phyloP scores from a whole-genome alignment of 2,797 vertebrate genomes.

The Thamnophis elegans region DNA sequence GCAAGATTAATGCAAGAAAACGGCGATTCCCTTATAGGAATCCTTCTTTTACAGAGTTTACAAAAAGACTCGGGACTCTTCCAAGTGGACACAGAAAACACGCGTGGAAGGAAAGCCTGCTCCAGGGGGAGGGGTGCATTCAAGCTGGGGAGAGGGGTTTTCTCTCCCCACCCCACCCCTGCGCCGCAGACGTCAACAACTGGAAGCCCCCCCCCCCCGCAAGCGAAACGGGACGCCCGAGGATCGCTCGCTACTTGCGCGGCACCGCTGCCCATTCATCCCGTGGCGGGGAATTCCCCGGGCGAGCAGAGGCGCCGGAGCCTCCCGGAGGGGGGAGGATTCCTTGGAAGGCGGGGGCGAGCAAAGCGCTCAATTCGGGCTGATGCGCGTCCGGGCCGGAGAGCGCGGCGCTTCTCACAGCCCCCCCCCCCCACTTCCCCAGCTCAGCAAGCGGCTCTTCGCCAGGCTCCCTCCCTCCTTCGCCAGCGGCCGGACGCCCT shows the following conservation, averaged over 20 bases:
- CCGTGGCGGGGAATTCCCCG: not conserved
- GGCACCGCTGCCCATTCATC: not conserved
- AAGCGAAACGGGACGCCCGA: not conserved
- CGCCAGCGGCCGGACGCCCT: not conserved
- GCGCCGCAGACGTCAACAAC: not conserved
- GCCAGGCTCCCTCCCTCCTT: rapidly evolving
- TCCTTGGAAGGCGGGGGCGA: not conserved
- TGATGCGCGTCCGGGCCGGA: not conserved
- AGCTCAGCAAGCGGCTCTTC: not conserved
- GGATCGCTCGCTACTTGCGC: not conserved
- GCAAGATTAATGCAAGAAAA: not conserved
- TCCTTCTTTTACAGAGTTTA: not conserved
- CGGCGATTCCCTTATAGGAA: not conserved
- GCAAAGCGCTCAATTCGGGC: not conserved
- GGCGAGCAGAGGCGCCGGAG: not conserved
- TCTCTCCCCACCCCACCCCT: not conserved
- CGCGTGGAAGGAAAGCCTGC: not conserved
- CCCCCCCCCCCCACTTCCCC: not conserved
- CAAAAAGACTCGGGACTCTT: not conserved
- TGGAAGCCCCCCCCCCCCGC: not conserved
- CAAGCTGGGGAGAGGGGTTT: not conserved
- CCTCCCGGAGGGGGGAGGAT: too few species aligned
- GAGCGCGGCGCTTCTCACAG: not conserved
- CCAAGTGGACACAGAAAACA: not conserved
- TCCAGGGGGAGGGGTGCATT: too few species aligned